These are phyloP conservation scores for Tachycineta bicolor DNA, from an alignment of 2,113 vertebrate species.

Conservation along the genomic window DNA sequence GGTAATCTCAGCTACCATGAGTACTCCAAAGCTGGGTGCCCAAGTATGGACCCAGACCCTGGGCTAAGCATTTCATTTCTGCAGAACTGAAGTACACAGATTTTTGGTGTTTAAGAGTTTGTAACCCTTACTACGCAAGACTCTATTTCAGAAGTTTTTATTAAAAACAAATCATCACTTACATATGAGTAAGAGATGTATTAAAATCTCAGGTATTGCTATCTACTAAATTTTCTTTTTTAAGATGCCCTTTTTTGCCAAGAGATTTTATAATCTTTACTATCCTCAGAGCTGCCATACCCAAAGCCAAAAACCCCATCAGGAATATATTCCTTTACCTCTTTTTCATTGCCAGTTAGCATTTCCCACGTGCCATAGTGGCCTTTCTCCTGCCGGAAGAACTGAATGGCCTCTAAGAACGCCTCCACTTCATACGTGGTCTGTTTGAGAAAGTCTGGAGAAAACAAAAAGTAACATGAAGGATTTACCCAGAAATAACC, in stretches of 20 bases:
- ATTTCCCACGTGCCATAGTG: slow-evolving; percentile 86
- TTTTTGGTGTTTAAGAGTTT: not conserved
- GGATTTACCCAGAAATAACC: not conserved
- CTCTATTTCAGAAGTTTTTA: not conserved
- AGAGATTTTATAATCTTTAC: not conserved
- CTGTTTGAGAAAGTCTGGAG: slow-evolving; percentile 87
- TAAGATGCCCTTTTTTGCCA: not conserved
- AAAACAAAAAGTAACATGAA: not conserved
- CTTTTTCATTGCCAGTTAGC: slow-evolving; percentile 84
- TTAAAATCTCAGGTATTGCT: not conserved
- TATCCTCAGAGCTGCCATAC: not conserved
- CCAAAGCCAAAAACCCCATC: not conserved
- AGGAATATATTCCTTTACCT: slow-evolving; percentile 69
- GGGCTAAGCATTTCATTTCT: not conserved
- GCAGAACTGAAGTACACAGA: not conserved
- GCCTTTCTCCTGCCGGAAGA: slow-evolving; percentile 87
- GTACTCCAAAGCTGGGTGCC: not conserved
- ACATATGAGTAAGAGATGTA: not conserved
- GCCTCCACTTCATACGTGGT: slow-evolving; percentile 83
- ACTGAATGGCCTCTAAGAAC: slow-evolving; percentile 87
- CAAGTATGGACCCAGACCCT: not conserved
- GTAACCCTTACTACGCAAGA: not conserved
- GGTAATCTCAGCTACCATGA: not conserved
- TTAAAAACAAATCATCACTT: not conserved
- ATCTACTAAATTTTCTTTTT: not conserved